phyloP scores from a whole-genome alignment of 2,113 vertebrate species.

The Pseudopodoces humilis region DNA sequence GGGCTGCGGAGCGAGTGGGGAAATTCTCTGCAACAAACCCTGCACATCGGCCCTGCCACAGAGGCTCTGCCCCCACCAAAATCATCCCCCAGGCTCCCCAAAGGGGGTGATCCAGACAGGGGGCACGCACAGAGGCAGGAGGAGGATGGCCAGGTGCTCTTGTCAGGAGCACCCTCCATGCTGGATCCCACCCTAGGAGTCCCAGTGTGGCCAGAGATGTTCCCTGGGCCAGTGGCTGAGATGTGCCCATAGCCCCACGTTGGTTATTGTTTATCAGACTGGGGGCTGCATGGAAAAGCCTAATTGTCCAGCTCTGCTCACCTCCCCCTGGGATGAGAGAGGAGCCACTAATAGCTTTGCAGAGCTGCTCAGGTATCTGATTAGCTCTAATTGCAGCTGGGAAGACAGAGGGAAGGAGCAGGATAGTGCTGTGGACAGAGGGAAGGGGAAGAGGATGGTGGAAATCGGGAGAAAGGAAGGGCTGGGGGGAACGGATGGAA shows the following conservation, averaged over 20 bases:
- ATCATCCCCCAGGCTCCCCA: neutral
- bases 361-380: conserved; percentile 78
- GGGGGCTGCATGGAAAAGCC: conserved; percentile 58
- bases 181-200: neutral
- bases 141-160: neutral
- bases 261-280: conserved; percentile 66
- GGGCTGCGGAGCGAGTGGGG: neutral
- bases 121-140: neutral
- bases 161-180: fast-evolving
- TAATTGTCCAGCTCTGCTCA: conserved; percentile 75
- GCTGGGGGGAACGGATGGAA: neutral
- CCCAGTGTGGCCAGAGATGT: neutral
- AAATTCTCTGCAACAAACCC: conserved; percentile 2
- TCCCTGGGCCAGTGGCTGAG: fast-evolving
- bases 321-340: conserved; percentile 59
- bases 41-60: fast-evolving
- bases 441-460: neutral
- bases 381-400: conserved; percentile 77
- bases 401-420: neutral
- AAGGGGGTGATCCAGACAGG: fast-evolving
- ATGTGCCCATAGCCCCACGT: neutral
- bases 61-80: neutral
- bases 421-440: fast-evolving
- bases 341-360: conserved; percentile 73
- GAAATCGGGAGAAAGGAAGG: neutral